Evolutionary conservation across 1,140 invertebrate genomes (phyloP).

Genomic region (Drosophila ananassae): DNA sequence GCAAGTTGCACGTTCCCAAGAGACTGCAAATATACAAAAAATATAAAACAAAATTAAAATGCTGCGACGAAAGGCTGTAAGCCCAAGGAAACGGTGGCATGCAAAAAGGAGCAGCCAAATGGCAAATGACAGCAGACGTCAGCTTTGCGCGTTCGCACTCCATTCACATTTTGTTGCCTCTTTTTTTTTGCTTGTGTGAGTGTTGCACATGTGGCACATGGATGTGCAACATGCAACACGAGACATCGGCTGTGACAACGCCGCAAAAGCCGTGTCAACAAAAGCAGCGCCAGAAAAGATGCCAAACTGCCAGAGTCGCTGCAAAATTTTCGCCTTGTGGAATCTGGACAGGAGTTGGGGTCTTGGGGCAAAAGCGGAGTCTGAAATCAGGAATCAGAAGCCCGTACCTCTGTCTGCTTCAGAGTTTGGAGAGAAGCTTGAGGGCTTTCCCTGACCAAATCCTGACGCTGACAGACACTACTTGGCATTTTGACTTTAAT

Average conservation of each 20-base stretch:
- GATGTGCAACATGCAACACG: conserved; percentile 65
- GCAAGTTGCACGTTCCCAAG: conserved; percentile 53
- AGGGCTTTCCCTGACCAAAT: conserved; percentile 31
- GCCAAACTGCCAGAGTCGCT: conserved; percentile 40
- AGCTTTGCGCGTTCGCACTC: conserved; percentile 53
- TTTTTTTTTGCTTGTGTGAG: neutral
- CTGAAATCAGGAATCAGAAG: neutral
- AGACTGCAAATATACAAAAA: conserved; percentile 50
- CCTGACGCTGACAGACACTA: conserved; percentile 56
- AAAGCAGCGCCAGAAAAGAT: conserved; percentile 57
- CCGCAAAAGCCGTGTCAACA: conserved; percentile 77
- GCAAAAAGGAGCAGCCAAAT: conserved; percentile 61
- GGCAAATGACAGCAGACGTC: conserved; percentile 68
- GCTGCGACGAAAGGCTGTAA: conserved; percentile 15
- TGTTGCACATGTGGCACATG: conserved; percentile 31
- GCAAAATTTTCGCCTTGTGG: conserved; percentile 39
- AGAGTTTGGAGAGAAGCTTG: conserved; percentile 16
- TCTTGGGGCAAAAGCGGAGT: neutral
- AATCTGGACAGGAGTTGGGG: conserved; percentile 36
- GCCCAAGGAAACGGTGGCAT: conserved; percentile 45
- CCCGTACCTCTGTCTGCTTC: neutral
- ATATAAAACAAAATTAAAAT: neutral
- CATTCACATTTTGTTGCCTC: conserved; percentile 30
- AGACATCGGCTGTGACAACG: conserved; percentile 76
- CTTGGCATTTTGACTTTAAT: conserved; percentile 64